These are phyloP conservation scores for Stenopsyche tienmushanensis DNA, from an alignment of 1,140 invertebrate species.

Conservation along the genomic window DNA sequence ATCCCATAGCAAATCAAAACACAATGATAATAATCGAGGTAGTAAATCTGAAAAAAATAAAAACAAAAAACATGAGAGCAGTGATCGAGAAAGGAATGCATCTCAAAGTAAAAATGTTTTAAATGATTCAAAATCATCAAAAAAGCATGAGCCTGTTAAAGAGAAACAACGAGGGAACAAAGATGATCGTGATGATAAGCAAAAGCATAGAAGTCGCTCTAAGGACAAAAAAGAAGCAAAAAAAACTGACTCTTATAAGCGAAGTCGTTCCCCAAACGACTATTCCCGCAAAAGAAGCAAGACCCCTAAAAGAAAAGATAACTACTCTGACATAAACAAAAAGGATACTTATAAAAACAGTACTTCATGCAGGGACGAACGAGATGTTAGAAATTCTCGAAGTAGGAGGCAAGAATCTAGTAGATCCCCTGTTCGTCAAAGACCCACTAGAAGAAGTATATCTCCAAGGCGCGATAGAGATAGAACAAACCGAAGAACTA, in stretches of 20 bases:
- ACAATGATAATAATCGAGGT: conserved; percentile 14
- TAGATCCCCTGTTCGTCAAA: conserved; percentile 29
- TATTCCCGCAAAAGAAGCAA: conserved; percentile 21
- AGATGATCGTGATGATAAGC: conserved; percentile 28
- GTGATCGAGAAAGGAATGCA: conserved; percentile 22
- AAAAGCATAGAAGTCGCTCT: conserved; percentile 29
- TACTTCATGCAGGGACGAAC: conserved; percentile 26
- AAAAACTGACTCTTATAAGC: conserved; percentile 18
- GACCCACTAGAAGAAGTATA: conserved; percentile 21
- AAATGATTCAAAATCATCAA: conserved; percentile 28
- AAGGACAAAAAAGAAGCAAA: conserved; percentile 28
- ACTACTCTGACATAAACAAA: conserved; percentile 19
- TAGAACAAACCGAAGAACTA: conserved; percentile 17
- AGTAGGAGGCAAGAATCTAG: conserved; percentile 29
- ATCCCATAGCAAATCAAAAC: conserved; percentile 13
- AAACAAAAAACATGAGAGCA: conserved; percentile 26
- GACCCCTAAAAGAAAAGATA: conserved; percentile 29
- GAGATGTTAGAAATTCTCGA: conserved; percentile 13
- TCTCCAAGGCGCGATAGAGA: conserved; percentile 35
- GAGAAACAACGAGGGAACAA: conserved; percentile 14
- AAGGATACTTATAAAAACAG: conserved; percentile 9
- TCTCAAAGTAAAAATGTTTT: neutral
- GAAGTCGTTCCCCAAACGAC: conserved; percentile 32
- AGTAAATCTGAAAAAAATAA: conserved; percentile 30
- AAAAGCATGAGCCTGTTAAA: conserved; percentile 23